A percentile compares a stretch with the other conserved stretches of the same genome.
These are phyloP conservation scores for Drosophila cracens DNA, from an alignment of 2,888 invertebrate genomes.

Conservation along the genomic window DNA sequence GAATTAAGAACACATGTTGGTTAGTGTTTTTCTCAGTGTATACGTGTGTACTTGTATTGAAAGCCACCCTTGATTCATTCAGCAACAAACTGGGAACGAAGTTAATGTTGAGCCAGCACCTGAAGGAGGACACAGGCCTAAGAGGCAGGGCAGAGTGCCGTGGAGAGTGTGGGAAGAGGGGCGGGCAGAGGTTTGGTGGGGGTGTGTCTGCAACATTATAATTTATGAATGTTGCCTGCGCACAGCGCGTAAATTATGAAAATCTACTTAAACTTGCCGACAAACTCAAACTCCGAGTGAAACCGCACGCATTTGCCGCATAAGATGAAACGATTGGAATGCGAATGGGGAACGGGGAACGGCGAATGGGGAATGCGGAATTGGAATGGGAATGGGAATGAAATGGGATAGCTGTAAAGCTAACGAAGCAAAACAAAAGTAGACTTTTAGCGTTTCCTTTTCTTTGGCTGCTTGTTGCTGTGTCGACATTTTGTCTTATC, in stretches of 20 bases:
- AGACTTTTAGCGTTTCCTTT: constrained; percentile 30
- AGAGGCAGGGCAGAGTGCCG: too few species aligned
- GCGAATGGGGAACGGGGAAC: not conserved
- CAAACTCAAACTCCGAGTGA: constrained; percentile 64
- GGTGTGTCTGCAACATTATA: constrained; percentile 49
- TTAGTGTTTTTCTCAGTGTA: not conserved
- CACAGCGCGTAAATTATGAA: constrained; percentile 77
- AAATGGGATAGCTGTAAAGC: constrained; percentile 36
- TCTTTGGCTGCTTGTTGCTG: constrained; percentile 38
- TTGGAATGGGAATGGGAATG: constrained; percentile 4
- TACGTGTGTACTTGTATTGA: not conserved
- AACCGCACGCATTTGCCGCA: constrained; percentile 34
- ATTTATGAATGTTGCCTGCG: constrained; percentile 71
- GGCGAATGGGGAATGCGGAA: not conserved
- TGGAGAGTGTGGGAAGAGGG: not conserved
- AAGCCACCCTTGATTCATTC: constrained; percentile 5
- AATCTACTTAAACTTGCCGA: constrained; percentile 77
- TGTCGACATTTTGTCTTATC: constrained; percentile 55
- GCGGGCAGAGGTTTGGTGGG: fast-evolving
- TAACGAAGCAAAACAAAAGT: constrained; percentile 76
- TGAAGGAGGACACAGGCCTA: not conserved
- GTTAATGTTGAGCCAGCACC: constrained; percentile 30
- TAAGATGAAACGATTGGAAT: constrained; percentile 4
- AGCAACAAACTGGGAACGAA: constrained; percentile 33
- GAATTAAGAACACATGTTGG: not conserved